These are phyloP conservation scores for Phenganax marumi DNA, from an alignment of 92 coral and sea anemone species.

Conservation along the genomic window DNA sequence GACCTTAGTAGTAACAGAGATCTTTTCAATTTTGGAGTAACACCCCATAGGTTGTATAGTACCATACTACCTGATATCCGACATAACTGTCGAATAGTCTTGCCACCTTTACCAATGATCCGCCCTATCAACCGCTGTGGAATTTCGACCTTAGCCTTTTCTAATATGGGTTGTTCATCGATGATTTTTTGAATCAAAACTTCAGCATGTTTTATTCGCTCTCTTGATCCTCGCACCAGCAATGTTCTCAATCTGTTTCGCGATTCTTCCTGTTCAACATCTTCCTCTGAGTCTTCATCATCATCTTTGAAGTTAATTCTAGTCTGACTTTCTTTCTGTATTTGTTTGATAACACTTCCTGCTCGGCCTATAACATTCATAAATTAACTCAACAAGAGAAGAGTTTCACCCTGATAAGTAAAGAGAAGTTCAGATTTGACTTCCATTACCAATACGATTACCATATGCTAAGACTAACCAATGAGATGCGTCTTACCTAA, in stretches of 20 bases:
- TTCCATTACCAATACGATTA: no score
- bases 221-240: slow-evolving; percentile 80
- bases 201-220: slow-evolving; percentile 79
- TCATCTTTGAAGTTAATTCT: slow-evolving; percentile 77
- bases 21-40: not conserved
- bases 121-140: slow-evolving; percentile 87
- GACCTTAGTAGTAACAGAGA: not conserved
- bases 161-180: slow-evolving; percentile 69
- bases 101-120: slow-evolving; percentile 91
- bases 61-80: slow-evolving; percentile 71
- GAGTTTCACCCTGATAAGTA: no score
- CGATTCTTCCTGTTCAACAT: slow-evolving; percentile 33
- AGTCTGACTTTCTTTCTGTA: slow-evolving; percentile 87
- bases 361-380: slow-evolving; percentile 42
- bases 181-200: slow-evolving; percentile 73
- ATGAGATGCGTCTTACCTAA: no score
- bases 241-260: slow-evolving; percentile 38
- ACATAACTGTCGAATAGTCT: slow-evolving; percentile 77
- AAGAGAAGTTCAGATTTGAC: no score
- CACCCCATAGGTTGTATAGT: not conserved
- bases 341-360: slow-evolving; percentile 76
- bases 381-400: no score
- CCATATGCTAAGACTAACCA: no score
- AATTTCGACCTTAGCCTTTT: slow-evolving; percentile 63
- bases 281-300: slow-evolving; percentile 58